phyloP scores from a whole-genome alignment of 1,140 invertebrate genomes.

The Bombus breviceps region DNA sequence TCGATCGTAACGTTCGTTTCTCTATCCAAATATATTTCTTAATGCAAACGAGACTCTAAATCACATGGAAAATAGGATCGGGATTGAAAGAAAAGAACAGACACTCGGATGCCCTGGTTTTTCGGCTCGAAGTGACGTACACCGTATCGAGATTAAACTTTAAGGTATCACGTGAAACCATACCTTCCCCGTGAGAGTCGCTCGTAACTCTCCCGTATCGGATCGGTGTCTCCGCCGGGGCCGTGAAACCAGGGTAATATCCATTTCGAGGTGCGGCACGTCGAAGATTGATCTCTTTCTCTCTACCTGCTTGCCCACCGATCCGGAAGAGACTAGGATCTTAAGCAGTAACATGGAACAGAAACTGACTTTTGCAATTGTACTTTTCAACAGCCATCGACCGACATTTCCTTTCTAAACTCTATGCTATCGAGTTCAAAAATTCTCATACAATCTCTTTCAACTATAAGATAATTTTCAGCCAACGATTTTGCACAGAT shows the following conservation, averaged over 20 bases:
- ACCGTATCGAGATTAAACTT: constrained; percentile 65
- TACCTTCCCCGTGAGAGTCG: constrained; percentile 52
- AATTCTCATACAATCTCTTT: neutral
- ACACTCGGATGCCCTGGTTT: constrained; percentile 7
- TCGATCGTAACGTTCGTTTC: neutral
- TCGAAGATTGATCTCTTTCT: constrained; percentile 59
- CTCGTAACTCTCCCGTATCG: constrained; percentile 58
- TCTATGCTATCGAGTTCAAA: neutral
- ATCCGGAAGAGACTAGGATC: constrained; percentile 40
- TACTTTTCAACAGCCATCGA: constrained; percentile 11
- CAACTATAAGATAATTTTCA: neutral
- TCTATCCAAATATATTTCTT: neutral
- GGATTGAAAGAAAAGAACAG: neutral
- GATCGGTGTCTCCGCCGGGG: constrained; percentile 47
- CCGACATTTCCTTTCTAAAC: neutral
- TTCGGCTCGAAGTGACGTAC: constrained; percentile 32
- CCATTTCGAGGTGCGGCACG: constrained; percentile 58
- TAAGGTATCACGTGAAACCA: constrained; percentile 67
- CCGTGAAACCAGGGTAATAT: constrained; percentile 57
- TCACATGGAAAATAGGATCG: neutral
- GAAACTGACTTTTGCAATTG: constrained; percentile 16
- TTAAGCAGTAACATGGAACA: constrained; percentile 27
- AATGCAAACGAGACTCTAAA: neutral
- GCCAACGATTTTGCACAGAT: neutral
- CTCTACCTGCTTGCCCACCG: constrained; percentile 35